These are phyloP conservation scores for Pegoplata infirma DNA, from an alignment of 2,888 invertebrate genomes.

Conservation along the genomic window DNA sequence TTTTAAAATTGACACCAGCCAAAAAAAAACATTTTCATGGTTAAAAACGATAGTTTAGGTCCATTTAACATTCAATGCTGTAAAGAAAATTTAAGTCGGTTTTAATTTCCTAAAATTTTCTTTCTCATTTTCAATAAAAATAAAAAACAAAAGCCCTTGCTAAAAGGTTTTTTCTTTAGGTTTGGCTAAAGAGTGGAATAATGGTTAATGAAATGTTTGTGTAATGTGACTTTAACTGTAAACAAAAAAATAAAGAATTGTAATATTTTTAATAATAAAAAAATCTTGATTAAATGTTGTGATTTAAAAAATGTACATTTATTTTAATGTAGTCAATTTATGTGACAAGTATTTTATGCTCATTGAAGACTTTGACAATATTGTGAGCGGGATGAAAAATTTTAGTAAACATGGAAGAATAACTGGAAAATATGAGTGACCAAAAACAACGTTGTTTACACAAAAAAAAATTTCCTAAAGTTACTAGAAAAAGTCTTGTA, in stretches of 20 bases:
- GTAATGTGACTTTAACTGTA: conserved; percentile 26
- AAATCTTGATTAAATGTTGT: conserved; percentile 27
- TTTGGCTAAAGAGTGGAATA: not conserved
- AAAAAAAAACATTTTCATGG: too few relatives aligned
- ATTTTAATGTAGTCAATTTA: conserved; percentile 18
- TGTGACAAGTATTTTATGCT: not conserved
- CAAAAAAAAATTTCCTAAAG: too few relatives aligned
- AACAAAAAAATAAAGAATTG: not conserved
- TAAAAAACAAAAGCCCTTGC: not conserved
- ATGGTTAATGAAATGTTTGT: conserved; percentile 38
- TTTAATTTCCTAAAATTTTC: too few relatives aligned
- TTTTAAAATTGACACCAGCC: too few relatives aligned
- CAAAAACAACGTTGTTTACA: too few relatives aligned
- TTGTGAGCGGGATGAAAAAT: conserved; percentile 13
- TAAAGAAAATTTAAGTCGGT: too few relatives aligned
- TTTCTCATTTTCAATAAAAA: too few relatives aligned
- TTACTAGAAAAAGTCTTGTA: too few relatives aligned
- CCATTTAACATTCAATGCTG: too few relatives aligned
- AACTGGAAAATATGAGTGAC: too few relatives aligned
- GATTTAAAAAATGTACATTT: not conserved
- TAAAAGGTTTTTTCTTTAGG: not conserved
- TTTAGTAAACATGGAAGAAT: not conserved
- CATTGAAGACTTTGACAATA: not conserved
- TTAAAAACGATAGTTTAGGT: too few relatives aligned
- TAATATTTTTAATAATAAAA: not conserved